Base-by-base conservation (phyloP, 2,113 vertebrate genomes). In the Colossoma macropomum region DNA sequence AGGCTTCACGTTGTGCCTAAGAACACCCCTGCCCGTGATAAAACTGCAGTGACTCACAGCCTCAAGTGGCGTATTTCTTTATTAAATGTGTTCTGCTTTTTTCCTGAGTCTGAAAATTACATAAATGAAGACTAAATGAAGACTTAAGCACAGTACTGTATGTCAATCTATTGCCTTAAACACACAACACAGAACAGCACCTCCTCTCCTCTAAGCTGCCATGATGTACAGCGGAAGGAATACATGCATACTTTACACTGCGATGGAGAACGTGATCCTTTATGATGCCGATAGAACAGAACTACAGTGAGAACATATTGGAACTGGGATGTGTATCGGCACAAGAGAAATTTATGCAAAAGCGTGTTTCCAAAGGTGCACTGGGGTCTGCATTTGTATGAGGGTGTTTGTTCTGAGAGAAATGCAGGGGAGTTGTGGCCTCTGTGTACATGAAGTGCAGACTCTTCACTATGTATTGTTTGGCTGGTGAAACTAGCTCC, bases 391-490 rank as follows among this genome's bases (percentile, higher is more conserved):
- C 50, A 17, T 77, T 48, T 23, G 70, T 62, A 69, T 63, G 75
- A 50, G 79, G 72, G 60, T 32, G 34, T 38, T 62, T 27, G 59
- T n/a, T 62, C n/a, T 62, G 59, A 25, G 59, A 12, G 59, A 25
- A 56, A 62, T 27, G 10, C n/a, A 62, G 9, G 9, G n/a, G 10
- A 62, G 59, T 4, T 62, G 59, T 27, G 59, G 59, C 12, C 59
- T 62, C 10, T 62, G 7, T 62, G 59, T 84, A 38, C 77, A 30
- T 54, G 63, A 75, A 79, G 56, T 63, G 73, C 79, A 81, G 79
- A 82, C 75, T 78, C 79, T 74, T 74, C 69, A 82, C 50, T 74
- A 28, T 82, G 69, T 52, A 60, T 73, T 86, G 75, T 63, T 74
- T 50, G 48, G 79, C 80, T 11, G 60, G 69, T 74, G 50, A 86